Conservation (phyloP, 2,113 vertebrate species). For the Scomber colias region DNA sequence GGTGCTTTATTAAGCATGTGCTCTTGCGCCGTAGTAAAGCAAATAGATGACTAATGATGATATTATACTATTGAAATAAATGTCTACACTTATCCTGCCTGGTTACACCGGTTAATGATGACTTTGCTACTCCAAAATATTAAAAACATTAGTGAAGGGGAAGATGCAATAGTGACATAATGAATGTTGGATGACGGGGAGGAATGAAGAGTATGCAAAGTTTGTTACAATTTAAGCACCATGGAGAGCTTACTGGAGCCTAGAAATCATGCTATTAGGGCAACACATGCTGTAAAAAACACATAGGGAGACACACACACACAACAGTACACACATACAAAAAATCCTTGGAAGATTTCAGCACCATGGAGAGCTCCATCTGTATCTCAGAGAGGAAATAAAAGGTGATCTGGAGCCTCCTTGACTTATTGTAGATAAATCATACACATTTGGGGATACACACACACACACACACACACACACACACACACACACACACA, state of each 20-base stretch:
- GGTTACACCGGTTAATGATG: background rate
- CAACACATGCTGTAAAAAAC: too few species aligned
- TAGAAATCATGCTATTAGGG: conserved; percentile 11
- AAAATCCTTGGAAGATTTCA: conserved; percentile 16
- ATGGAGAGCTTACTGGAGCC: conserved; percentile 40
- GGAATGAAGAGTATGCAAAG: background rate
- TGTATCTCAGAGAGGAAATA: background rate
- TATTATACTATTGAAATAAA: background rate
- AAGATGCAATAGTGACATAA: conserved; percentile 10
- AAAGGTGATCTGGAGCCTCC: conserved; percentile 28
- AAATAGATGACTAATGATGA: background rate
- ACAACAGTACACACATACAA: background rate
- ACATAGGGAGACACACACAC: background rate
- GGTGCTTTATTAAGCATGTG: background rate
- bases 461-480: background rate
- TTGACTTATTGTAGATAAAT: too few species aligned
- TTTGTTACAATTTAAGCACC: conserved; percentile 47
- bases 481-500: background rate
- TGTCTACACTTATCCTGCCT: background rate
- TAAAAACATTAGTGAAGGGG: conserved; percentile 13
- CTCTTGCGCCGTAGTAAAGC: conserved; percentile 3
- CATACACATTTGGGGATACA: background rate
- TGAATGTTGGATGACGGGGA: conserved; percentile 14
- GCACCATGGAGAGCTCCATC: conserved; percentile 58
- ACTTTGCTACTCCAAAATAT: conserved; percentile 18